Evolutionary conservation across 2,113 vertebrate species (phyloP).

Genomic region (Mixornis gularis): DNA sequence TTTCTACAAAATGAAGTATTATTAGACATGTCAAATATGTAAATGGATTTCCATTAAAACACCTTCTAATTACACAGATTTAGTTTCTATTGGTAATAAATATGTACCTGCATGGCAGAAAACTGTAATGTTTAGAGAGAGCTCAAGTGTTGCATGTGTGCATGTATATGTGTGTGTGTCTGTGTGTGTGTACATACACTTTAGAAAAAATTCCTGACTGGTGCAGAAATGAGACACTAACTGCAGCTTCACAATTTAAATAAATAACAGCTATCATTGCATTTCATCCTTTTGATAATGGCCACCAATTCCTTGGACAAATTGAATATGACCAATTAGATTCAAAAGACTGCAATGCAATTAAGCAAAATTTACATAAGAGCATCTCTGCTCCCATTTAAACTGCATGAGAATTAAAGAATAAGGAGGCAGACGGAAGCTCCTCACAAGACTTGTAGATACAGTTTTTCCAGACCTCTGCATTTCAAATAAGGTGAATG

Average conservation of each 20-base stretch:
- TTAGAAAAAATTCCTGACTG: not conserved
- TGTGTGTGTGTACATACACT: not conserved
- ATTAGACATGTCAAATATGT: not conserved
- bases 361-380: not conserved
- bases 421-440: not conserved
- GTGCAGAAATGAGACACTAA: not conserved
- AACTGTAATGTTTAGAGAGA: not conserved
- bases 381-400: not conserved
- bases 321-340: not conserved
- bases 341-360: not conserved
- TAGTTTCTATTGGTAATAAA: not conserved
- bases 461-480: not conserved
- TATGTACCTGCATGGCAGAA: not conserved
- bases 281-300: not conserved
- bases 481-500: conserved; percentile 11
- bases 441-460: not conserved
- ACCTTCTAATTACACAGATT: not conserved
- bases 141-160: not conserved
- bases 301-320: not conserved
- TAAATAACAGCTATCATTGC: not conserved
- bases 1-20: not conserved
- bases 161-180: accelerated
- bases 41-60: not conserved
- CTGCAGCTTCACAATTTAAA: not conserved
- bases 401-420: not conserved